Conservation (phyloP, 2,797 vertebrate genomes). For the Echiichthys vipera region DNA sequence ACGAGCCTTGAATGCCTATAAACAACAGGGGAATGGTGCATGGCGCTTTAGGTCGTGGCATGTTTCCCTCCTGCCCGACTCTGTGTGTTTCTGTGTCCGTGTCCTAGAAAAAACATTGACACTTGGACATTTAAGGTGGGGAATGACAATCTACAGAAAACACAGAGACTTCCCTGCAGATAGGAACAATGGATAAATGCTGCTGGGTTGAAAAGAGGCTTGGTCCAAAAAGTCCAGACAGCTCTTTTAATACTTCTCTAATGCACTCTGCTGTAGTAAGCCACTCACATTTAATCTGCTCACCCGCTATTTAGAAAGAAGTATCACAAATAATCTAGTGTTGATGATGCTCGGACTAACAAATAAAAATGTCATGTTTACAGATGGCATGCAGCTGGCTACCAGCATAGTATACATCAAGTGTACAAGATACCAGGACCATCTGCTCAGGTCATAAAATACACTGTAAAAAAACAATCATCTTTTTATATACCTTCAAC, state of each 20-base stretch:
- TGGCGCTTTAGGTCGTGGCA: slow-evolving; percentile 49
- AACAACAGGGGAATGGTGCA: slow-evolving; percentile 58
- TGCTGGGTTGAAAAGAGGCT: slow-evolving; percentile 3
- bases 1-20: slow-evolving; percentile 57
- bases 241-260: slow-evolving; percentile 20
- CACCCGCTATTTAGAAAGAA: slow-evolving; percentile 12
- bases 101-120: slow-evolving; percentile 13
- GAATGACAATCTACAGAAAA: background rate
- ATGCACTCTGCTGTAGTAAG: slow-evolving; percentile 19
- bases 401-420: background rate
- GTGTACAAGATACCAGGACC: slow-evolving; percentile 31
- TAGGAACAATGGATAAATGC: slow-evolving; percentile 2
- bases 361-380: slow-evolving; percentile 25
- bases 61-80: slow-evolving; percentile 42
- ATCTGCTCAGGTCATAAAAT: background rate
- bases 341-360: slow-evolving; percentile 23
- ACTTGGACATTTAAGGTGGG: background rate
- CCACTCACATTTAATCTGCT: slow-evolving; percentile 36
- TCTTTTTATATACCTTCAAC: background rate
- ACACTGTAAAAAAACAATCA: background rate
- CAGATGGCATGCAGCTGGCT: background rate
- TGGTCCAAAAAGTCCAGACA: slow-evolving; percentile 35
- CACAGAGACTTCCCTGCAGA: background rate
- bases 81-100: slow-evolving; percentile 3
- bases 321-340: slow-evolving; percentile 10